Base-by-base conservation (phyloP, 2,888 invertebrate genomes). In the Phengaris arion region DNA sequence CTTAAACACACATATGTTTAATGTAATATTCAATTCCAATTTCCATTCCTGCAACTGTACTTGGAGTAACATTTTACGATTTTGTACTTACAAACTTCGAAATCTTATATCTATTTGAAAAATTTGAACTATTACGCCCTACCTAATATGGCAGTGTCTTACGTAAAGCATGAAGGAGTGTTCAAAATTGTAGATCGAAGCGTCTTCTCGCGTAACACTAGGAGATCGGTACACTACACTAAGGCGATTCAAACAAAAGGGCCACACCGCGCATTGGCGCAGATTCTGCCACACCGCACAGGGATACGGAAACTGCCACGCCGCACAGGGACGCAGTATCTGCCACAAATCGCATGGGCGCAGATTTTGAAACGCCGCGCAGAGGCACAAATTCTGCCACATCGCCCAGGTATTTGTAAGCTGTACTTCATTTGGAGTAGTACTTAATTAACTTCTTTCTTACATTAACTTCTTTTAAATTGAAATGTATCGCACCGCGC, bases 211-310 rank as follows among this genome's bases (percentile, higher is more conserved):
- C 78, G 54, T 80, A 78, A 80, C 77, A 80, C 80, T 82, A 81
- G 78, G 82, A 85, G 85, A 83, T 83, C 82, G 69, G 12, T 68
- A 74, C 70, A 74, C 74, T 69, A 75, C 69, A 75, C 69, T 75
- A 64, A 64, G 35, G 64, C 64, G 64, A 64, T 64, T 35, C 13
- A 64, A 35, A 64, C 52, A 52, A 48, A 48, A 48, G 54, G 13
- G 59, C 48, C 13, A 64, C 59, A 74, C 51, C 59, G 35, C 22
- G 10, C 48, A 48, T 1, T 8, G 15, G 59, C 8, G 3, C 6
- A 57, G 15, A n/a, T 22, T 59, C 10, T 59, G 15, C 10, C 59
- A 8, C 22, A 59, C 22, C 22, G 4, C 22, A 3, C 59, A 57
- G 57, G 9, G n/a, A 9, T 9, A 9, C 6, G 8, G 3, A 57